Evolutionary conservation across 2,888 invertebrate genomes (phyloP), one percentile per base, ranked within the genome.

Genomic region (Xanthorhoe designata): DNA sequence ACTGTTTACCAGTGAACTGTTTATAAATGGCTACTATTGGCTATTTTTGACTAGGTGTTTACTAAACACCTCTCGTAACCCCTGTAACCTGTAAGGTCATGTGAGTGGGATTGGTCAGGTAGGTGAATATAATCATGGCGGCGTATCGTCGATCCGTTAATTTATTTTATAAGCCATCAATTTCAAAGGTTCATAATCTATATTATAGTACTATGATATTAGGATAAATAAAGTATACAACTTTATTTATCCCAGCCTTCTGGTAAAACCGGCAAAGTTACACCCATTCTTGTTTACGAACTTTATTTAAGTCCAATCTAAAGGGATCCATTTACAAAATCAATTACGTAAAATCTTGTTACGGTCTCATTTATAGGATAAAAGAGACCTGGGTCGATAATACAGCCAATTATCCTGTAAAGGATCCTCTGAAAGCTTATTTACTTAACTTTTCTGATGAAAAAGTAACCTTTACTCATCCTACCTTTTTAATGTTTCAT

Each of bases 281-380:
- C 17, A 57, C 47, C 15, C 54, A 24, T 32, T 51, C 42, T 62
- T 64, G 58, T 58, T 64, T 42, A 45, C 51, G 15, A 61, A 60
- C 49, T 66, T 74, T 72, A 66, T 72, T 68, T 75, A 75, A 70
- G 68, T 75, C 70, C 64, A 74, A 74, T 78, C 71, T 68, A 75
- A 72, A 76, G 74, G 74, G 75, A 70, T 72, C 73, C 72, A 61
- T 72, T 77, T 78, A 75, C 69, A 71, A 77, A 78, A 78, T 77
- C 77, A 77, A 78, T 79, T 79, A 78, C 67, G 67, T 61, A 19
- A 69, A 71, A 79, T 78, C 73, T 75, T 77, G 75, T 77, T 75
- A 76, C 64, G 61, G 62, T 56, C 73, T 73, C 61, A 59, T 65
- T 61, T 72, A 66, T 55, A 63, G 68, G 68, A 65, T 76, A 58